Conservation (phyloP, 2,888 invertebrate species). For the Cheilosia vulpina region DNA sequence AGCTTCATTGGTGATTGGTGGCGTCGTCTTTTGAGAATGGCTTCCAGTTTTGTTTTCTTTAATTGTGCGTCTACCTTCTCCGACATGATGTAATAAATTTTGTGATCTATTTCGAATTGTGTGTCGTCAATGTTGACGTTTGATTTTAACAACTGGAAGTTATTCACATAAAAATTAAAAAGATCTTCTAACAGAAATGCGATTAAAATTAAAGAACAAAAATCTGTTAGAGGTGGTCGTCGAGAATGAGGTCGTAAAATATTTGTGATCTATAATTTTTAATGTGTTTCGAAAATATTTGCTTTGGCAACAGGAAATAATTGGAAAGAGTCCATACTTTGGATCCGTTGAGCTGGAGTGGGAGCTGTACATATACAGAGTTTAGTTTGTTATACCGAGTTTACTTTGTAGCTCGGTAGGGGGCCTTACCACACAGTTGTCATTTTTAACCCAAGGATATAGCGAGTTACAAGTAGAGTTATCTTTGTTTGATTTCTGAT, state of each 20-base stretch:
- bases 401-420: no score
- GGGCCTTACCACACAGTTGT: no score
- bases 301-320: no score
- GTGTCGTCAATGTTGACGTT: conserved; percentile 45
- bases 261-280: no score
- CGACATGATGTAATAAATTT: conserved; percentile 39
- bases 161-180: conserved; percentile 28
- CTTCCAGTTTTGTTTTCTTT: conserved; percentile 21
- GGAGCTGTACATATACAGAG: no score
- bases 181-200: conserved; percentile 29
- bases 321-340: no score
- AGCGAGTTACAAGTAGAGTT: no score
- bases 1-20: conserved; percentile 43
- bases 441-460: no score
- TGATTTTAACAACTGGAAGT: conserved; percentile 35
- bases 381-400: no score
- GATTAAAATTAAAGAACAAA: conserved; percentile 11
- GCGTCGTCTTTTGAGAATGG: conserved; percentile 23
- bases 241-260: background rate
- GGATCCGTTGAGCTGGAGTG: no score
- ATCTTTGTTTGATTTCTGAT: no score
- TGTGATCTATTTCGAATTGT: conserved; percentile 10
- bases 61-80: background rate
- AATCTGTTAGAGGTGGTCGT: background rate
- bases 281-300: no score